phyloP scores from a whole-genome alignment of 2,797 vertebrate genomes.

The Vespertilio murinus region DNA sequence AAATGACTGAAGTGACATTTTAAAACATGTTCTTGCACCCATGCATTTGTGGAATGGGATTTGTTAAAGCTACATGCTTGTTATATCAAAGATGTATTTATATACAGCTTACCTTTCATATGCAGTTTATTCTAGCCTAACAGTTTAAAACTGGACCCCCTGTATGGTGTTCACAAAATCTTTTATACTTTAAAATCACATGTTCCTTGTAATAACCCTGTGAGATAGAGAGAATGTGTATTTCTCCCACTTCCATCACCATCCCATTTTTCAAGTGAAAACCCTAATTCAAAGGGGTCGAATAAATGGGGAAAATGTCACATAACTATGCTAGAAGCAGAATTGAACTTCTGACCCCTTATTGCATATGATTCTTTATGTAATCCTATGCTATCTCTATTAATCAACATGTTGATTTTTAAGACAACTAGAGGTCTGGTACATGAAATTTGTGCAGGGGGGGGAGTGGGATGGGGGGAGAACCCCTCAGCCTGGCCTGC shows the following conservation, averaged over 20 bases:
- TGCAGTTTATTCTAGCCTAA: neutral
- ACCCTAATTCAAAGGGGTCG: constrained; percentile 3
- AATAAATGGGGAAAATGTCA: neutral
- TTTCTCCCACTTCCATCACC: neutral
- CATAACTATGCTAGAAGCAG: neutral
- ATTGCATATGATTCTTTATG: constrained; percentile 10
- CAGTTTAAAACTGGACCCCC: neutral
- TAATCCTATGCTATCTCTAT: neutral
- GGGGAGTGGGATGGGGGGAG: too few relatives aligned
- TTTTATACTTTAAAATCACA: constrained; percentile 28
- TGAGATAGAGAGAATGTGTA: neutral
- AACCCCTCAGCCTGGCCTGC: too few relatives aligned
- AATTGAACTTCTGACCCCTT: neutral
- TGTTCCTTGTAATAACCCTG: constrained; percentile 19
- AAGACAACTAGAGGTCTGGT: neutral
- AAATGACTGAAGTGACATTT: constrained; percentile 25
- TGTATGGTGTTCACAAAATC: neutral
- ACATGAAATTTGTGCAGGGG: too few relatives aligned
- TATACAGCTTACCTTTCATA: neutral
- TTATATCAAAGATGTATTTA: constrained; percentile 24
- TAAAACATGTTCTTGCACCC: constrained; percentile 21
- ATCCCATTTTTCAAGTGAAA: constrained; percentile 16
- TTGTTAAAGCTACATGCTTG: constrained; percentile 29
- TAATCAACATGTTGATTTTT: constrained; percentile 45
- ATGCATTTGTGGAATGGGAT: neutral